These are phyloP conservation scores for Oreochromis tanganicae DNA, from an alignment of 2,113 vertebrate species.

Conservation along the genomic window DNA sequence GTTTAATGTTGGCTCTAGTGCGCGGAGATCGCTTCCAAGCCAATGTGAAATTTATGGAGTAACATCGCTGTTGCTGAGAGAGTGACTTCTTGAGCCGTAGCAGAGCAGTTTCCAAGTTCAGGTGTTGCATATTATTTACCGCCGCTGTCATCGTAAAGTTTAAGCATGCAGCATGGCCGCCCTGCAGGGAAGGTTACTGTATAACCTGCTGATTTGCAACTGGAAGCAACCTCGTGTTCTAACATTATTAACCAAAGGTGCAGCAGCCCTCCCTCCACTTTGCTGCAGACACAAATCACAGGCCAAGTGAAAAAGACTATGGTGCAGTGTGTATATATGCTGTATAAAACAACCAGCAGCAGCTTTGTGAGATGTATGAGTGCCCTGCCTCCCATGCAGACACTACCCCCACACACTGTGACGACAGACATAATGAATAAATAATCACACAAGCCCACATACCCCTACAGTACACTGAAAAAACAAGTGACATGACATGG, in stretches of 20 bases:
- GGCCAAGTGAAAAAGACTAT: background rate
- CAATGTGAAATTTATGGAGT: background rate
- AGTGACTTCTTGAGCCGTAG: background rate
- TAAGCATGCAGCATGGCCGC: conserved; percentile 3
- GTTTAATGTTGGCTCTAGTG: background rate
- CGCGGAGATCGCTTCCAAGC: background rate
- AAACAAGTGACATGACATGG: conserved; percentile 17
- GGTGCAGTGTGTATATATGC: background rate
- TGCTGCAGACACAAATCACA: background rate
- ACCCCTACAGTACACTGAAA: background rate
- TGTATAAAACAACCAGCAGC: background rate
- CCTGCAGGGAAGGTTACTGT: background rate
- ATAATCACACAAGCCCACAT: conserved; percentile 36
- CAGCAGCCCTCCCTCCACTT: background rate
- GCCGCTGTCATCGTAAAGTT: background rate
- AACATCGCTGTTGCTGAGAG: background rate
- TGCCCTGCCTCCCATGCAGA: conserved; percentile 5
- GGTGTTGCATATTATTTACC: background rate
- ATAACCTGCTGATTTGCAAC: conserved; percentile 13
- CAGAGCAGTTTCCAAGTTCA: background rate
- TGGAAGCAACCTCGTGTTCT: background rate
- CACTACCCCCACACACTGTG: conserved; percentile 24
- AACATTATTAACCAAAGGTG: background rate
- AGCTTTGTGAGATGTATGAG: conserved; percentile 1
- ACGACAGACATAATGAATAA: conserved; percentile 48